These are phyloP conservation scores for Frieseomelitta varia DNA, from an alignment of 1,140 invertebrate genomes.

Conservation along the genomic window DNA sequence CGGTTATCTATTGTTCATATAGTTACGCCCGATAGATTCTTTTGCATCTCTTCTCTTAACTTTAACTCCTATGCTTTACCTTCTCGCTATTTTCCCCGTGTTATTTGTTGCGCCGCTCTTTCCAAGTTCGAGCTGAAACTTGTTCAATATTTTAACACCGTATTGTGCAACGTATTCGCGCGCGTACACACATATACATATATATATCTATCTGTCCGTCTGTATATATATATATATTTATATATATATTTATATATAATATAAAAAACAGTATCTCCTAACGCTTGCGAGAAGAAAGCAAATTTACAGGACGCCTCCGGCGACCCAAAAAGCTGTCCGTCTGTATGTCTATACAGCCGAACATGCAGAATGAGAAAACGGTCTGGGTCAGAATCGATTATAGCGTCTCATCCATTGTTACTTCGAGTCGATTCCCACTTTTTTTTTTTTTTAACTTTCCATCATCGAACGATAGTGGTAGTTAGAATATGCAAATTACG, in stretches of 20 bases:
- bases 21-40: conserved; percentile 10
- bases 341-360: conserved; percentile 58
- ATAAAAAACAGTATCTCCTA: conserved; percentile 67
- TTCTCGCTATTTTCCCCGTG: neutral
- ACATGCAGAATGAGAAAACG: conserved; percentile 39
- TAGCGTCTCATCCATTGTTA: neutral
- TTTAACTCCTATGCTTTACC: neutral
- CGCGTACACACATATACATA: conserved; percentile 67
- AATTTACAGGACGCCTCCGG: conserved; percentile 43
- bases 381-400: neutral
- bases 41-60: neutral
- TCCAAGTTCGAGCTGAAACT: conserved; percentile 78
- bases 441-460: neutral
- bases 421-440: neutral
- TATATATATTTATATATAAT: conserved; percentile 64
- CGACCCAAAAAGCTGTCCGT: conserved; percentile 58
- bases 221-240: conserved; percentile 56
- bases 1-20: conserved; percentile 12
- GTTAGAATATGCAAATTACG: conserved; percentile 6
- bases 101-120: conserved; percentile 63
- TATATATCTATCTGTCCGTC: conserved; percentile 62
- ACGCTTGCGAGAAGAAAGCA: conserved; percentile 62
- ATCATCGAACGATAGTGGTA: neutral
- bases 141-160: conserved; percentile 78
- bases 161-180: conserved; percentile 65